Percentiles rank a stretch among this genome's conserved stretches.
Evolutionary conservation across 2,888 invertebrate species (phyloP).

Genomic region (Synanthedon formicaeformis): DNA sequence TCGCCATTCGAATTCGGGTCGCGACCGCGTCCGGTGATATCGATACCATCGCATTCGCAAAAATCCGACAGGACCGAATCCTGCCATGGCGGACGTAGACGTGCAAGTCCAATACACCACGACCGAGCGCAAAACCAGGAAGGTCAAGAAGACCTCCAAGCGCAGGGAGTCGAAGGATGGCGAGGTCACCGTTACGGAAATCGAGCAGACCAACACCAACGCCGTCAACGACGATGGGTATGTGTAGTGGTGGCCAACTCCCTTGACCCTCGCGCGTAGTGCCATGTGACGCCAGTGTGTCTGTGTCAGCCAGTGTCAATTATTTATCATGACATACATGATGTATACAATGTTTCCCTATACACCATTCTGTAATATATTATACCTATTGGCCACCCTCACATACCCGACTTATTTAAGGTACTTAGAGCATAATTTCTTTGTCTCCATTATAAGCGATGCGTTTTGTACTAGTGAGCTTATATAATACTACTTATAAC

Average conservation of each 20-base stretch:
- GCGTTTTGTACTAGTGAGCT: too few relatives aligned
- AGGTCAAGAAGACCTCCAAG: slow-evolving; percentile 86
- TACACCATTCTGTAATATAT: slow-evolving; percentile 11
- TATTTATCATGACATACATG: slow-evolving; percentile 32
- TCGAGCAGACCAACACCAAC: slow-evolving; percentile 76
- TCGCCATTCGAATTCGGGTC: slow-evolving; percentile 71
- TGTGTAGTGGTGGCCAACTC: slow-evolving; percentile 76
- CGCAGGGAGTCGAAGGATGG: slow-evolving; percentile 81
- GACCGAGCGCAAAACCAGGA: slow-evolving; percentile 91
- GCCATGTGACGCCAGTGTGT: slow-evolving; percentile 37
- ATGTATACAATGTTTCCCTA: slow-evolving; percentile 13
- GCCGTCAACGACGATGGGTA: slow-evolving; percentile 83
- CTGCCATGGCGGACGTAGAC: slow-evolving; percentile 90
- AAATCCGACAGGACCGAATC: slow-evolving; percentile 26
- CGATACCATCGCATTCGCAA: slow-evolving; percentile 25
- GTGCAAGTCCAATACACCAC: slow-evolving; percentile 87
- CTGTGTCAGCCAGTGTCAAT: slow-evolving; percentile 47
- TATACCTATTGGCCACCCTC: slow-evolving; percentile 55
- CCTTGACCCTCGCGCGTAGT: slow-evolving; percentile 36
- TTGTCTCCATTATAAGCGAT: too few relatives aligned
- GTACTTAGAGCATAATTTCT: slow-evolving; percentile 31
- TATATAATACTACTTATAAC: not conserved
- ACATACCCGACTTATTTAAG: slow-evolving; percentile 68
- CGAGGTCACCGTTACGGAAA: slow-evolving; percentile 86
- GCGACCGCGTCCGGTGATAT: slow-evolving; percentile 68